Evolutionary conservation across 2,113 vertebrate species (phyloP).

Genomic region (Mesocricetus auratus): DNA sequence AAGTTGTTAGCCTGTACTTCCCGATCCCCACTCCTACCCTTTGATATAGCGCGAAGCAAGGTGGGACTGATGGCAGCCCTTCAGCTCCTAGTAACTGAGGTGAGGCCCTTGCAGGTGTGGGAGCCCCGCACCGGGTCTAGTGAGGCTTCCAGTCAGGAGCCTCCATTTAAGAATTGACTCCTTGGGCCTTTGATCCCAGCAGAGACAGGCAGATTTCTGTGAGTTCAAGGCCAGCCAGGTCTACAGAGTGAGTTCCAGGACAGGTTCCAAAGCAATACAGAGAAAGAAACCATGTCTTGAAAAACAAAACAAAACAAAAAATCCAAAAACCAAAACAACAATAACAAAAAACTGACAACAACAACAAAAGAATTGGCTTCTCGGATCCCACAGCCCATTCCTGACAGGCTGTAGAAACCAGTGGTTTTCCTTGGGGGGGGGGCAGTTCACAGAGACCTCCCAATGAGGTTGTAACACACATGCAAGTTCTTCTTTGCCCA

Average conservation of each 20-base stretch:
- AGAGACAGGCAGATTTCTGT: too few species aligned
- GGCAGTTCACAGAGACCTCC: background rate
- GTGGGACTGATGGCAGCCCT: background rate
- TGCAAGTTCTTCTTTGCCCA: background rate
- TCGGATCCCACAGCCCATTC: background rate
- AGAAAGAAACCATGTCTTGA: too few species aligned
- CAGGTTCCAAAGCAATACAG: too few species aligned
- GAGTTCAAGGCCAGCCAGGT: too few species aligned
- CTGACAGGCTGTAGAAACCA: background rate
- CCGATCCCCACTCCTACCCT: background rate
- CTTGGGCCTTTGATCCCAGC: background rate
- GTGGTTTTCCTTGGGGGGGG: background rate
- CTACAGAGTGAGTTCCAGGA: too few species aligned
- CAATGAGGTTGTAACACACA: background rate
- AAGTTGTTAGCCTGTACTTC: background rate
- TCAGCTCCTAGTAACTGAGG: background rate
- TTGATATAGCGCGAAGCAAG: background rate
- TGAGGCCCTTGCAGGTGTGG: background rate
- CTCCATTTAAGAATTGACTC: background rate
- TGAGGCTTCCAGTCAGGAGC: background rate
- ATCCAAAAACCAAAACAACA: too few species aligned
- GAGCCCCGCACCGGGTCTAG: accelerated
- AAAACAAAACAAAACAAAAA: too few species aligned
- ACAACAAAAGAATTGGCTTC: background rate
- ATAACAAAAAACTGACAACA: too few species aligned